phyloP scores from a whole-genome alignment of 2,888 invertebrate species.

The Chaetogeoica ovagalla region DNA sequence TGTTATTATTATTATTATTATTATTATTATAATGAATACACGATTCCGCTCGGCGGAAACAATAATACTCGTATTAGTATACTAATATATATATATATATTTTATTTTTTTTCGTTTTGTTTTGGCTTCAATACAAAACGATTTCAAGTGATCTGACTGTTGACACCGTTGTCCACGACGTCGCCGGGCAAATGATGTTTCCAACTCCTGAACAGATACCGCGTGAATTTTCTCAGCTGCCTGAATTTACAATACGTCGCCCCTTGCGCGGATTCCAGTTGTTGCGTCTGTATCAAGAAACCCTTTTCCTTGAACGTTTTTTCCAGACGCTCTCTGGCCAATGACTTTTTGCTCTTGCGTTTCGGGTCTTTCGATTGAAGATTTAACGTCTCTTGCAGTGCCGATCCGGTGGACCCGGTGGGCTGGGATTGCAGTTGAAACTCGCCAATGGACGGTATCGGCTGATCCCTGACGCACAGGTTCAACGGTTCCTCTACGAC shows the following conservation, averaged over 20 bases:
- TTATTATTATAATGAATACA: constrained; percentile 13
- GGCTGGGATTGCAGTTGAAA: constrained; percentile 24
- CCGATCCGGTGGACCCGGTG: constrained; percentile 3
- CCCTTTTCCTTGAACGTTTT: constrained; percentile 92
- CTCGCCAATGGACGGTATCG: constrained; percentile 13
- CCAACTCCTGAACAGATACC: constrained; percentile 90
- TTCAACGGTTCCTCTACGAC: constrained; percentile 77
- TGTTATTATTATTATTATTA: no score
- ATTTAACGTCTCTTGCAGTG: constrained; percentile 18
- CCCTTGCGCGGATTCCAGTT: constrained; percentile 87
- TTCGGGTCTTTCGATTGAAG: constrained; percentile 52
- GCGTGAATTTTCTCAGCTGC: constrained; percentile 85
- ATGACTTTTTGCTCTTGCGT: constrained; percentile 77
- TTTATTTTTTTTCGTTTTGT: no score
- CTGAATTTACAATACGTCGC: constrained; percentile 92
- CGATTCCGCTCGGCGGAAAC: constrained; percentile 11
- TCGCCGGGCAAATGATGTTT: constrained; percentile 87
- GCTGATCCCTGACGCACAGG: constrained; percentile 69
- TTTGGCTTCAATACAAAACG: not conserved
- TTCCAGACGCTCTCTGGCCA: constrained; percentile 84
- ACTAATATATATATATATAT: no score
- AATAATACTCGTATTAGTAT: constrained; percentile 21
- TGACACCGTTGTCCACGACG: constrained; percentile 58
- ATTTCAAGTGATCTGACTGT: constrained; percentile 35
- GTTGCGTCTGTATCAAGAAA: constrained; percentile 89